Percentiles rank a stretch among this genome's conserved stretches.
These are phyloP conservation scores for Irena cyanogastra DNA, from an alignment of 2,113 vertebrate genomes.

Conservation along the genomic window DNA sequence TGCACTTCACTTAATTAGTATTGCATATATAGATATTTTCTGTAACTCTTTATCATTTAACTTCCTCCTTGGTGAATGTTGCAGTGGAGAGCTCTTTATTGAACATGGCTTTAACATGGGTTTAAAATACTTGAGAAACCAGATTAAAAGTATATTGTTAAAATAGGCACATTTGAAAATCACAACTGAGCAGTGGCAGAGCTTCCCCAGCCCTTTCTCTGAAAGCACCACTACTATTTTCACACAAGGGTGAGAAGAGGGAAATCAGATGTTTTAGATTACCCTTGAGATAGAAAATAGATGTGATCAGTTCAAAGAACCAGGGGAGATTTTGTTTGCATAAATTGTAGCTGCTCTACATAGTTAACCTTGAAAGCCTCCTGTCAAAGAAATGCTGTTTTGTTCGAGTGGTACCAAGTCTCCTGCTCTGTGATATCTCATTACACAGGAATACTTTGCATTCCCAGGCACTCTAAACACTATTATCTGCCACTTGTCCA, in stretches of 20 bases:
- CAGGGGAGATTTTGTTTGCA: background rate
- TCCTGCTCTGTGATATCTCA: background rate
- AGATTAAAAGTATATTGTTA: background rate
- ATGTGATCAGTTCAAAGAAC: background rate
- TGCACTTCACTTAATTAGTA: background rate
- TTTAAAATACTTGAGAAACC: background rate
- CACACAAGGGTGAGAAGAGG: background rate
- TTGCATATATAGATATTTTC: accelerated
- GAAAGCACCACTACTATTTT: background rate
- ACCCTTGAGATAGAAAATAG: background rate
- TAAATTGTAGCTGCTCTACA: background rate
- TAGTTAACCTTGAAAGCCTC: background rate
- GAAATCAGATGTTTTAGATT: background rate
- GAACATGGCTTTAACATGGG: background rate
- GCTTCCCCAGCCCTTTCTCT: background rate
- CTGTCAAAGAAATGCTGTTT: background rate
- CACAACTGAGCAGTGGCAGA: background rate
- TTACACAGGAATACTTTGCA: background rate
- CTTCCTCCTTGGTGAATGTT: background rate
- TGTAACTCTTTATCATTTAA: background rate
- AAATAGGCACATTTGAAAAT: background rate
- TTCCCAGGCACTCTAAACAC: background rate
- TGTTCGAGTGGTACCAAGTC: background rate
- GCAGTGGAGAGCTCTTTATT: background rate
- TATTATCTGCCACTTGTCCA: background rate